Base-by-base conservation (phyloP, 2,113 vertebrate genomes). In the Acrocephalus arundinaceus region DNA sequence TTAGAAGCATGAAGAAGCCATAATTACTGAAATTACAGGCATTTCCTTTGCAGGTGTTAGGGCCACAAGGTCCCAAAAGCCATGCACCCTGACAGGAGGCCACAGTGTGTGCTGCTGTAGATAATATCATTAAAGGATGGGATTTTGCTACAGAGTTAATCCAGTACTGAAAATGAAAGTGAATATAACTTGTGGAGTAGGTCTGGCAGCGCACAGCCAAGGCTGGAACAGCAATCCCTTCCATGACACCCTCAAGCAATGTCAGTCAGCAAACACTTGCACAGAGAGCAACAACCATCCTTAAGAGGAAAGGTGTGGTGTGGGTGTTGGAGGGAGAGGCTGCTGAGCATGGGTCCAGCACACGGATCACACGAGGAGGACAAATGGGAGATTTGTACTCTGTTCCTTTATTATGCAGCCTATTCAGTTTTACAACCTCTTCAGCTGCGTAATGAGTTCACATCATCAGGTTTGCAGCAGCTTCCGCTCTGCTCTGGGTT, bases 1-100 rank as follows among this genome's bases (percentile, higher is more conserved):
- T 87, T 75, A 72, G 24, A 58, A 82, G 37, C 28, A 45, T 18
- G 25, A 35, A 67, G n/a, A 41, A 2, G 17, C 25, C 31, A 63
- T 75, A 82, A 43, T n/a, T 71, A 37, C 2, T 76, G 58, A 83
- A 63, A 58, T 45, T 48, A 11, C 21, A 70, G 27, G 15, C 2
- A 33, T 62, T 92, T 78, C 33, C 23, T 67, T 67, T 65, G 45
- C 37, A 59, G 54, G 9, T 37, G 7, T 52, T 48, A 33, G 25
- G 30, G 9, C 30, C 35, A 70, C 22, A 31, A 16, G 91, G 63
- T 66, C 48, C 49, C 52, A 0, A 46, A 59, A 81, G 48, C 31
- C 1, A 0, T 7, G 7, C 15, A 15, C 5, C 0, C 28, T 22
- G n/a, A 16, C 11, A 41, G 23, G 75, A 57, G 13, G 45, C 35